A percentile compares a stretch with the other conserved stretches of the same genome.
phyloP scores from a whole-genome alignment of 2,797 vertebrate genomes.

The Periophthalmus magnuspinnatus region DNA sequence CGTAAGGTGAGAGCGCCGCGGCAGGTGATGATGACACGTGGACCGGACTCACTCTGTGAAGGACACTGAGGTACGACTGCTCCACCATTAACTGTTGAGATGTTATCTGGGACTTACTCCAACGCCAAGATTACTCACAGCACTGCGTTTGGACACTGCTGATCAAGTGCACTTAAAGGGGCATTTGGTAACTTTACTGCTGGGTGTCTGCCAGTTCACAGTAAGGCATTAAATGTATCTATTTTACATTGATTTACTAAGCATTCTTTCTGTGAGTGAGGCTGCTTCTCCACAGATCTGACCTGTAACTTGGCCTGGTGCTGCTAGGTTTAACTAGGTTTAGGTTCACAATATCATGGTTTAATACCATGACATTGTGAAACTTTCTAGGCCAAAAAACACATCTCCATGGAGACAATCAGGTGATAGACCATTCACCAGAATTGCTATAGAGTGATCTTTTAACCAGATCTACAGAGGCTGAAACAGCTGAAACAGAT shows the following conservation, averaged over 20 bases:
- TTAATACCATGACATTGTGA: no score
- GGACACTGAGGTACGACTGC: constrained; percentile 55
- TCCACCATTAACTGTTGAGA: constrained; percentile 71
- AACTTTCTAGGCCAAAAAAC: no score
- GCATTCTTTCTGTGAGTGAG: no score
- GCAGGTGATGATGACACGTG: constrained; percentile 76
- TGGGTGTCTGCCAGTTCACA: background rate
- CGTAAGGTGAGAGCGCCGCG: constrained; percentile 68
- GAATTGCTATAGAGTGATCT: no score
- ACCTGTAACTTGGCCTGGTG: background rate
- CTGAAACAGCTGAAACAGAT: no score
- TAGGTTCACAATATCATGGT: no score
- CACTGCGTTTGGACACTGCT: constrained; percentile 50
- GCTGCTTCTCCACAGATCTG: background rate
- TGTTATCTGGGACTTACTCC: constrained; percentile 75
- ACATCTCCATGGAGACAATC: no score
- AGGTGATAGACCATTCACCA: no score
- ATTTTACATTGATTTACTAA: background rate
- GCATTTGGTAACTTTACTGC: no score
- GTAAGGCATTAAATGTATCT: background rate
- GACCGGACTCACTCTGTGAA: constrained; percentile 63
- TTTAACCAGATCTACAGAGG: no score
- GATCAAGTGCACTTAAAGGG: constrained; percentile 11
- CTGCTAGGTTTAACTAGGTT: no score
- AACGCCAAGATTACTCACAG: constrained; percentile 68